A percentile compares a stretch with the other conserved stretches of the same genome.
These are phyloP conservation scores for Orthosia incerta DNA, from an alignment of 2,888 invertebrate species.

Conservation along the genomic window DNA sequence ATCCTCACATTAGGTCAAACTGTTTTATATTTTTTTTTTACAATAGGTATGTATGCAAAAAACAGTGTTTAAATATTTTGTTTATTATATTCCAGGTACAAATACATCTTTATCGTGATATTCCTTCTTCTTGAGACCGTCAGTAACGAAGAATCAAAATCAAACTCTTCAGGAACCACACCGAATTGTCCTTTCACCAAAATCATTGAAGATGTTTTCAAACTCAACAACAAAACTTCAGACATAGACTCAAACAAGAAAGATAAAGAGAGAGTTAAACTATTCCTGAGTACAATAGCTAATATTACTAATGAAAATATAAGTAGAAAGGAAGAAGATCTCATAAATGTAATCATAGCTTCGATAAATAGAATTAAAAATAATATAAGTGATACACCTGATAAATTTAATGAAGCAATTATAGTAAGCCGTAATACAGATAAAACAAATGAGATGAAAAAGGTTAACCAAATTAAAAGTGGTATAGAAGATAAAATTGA, in stretches of 20 bases:
- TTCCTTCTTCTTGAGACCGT: conserved; percentile 64
- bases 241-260: conserved; percentile 68
- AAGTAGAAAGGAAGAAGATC: conserved; percentile 80
- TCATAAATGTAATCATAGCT: conserved; percentile 85
- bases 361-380: conserved; percentile 87
- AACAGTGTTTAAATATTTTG: conserved; percentile 8
- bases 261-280: conserved; percentile 89
- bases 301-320: conserved; percentile 79
- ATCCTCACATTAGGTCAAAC: background rate
- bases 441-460: conserved; percentile 60
- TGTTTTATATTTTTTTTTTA: too few species aligned
- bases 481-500: conserved; percentile 83
- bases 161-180: conserved; percentile 67
- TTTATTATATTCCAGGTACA: conserved; percentile 76
- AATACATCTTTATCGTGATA: conserved; percentile 74
- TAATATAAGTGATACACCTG: conserved; percentile 77
- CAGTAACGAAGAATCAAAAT: conserved; percentile 64
- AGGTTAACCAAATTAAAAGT: conserved; percentile 78
- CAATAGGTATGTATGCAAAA: too few species aligned
- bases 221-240: conserved; percentile 79
- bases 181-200: conserved; percentile 84
- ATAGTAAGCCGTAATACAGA: conserved; percentile 72
- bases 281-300: conserved; percentile 91
- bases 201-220: conserved; percentile 87
- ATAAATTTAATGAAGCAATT: conserved; percentile 84